Percentiles rank a stretch among this genome's conserved stretches.
phyloP scores from a whole-genome alignment of 2,113 vertebrate genomes.

The Paralichthys olivaceus region DNA sequence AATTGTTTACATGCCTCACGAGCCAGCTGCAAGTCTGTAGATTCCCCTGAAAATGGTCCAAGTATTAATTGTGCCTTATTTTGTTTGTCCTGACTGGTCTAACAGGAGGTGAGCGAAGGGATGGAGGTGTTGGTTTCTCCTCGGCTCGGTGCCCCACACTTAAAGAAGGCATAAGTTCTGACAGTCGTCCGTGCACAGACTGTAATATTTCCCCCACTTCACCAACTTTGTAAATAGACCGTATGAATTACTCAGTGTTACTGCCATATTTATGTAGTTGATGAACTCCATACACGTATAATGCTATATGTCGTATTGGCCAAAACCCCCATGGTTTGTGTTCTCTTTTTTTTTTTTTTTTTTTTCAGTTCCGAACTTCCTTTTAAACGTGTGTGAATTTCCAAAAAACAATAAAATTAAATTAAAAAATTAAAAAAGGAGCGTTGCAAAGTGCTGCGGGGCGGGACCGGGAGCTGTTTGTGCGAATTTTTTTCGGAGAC shows the following conservation, averaged over 20 bases:
- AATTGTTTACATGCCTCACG: constrained; percentile 81
- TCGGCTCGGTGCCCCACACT: constrained; percentile 67
- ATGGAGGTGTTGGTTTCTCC: constrained; percentile 38
- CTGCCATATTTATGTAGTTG: constrained; percentile 92
- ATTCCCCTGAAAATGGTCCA: constrained; percentile 81
- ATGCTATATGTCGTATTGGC: constrained; percentile 88
- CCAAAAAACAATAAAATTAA: constrained; percentile 24
- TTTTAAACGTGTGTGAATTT: constrained; percentile 79
- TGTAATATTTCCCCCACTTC: constrained; percentile 82
- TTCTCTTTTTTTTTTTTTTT: constrained; percentile 39
- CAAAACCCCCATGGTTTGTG: constrained; percentile 85
- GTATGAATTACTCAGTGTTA: constrained; percentile 95
- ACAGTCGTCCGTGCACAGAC: constrained; percentile 75
- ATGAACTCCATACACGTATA: constrained; percentile 85
- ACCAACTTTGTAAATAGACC: constrained; percentile 90
- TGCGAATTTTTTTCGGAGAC: constrained; percentile 71
- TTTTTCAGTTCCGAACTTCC: constrained; percentile 55
- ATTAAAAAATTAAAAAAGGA: constrained; percentile 11
- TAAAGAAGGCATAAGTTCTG: constrained; percentile 77
- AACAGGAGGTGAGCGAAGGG: constrained; percentile 63
- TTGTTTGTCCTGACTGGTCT: constrained; percentile 89
- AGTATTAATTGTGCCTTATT: constrained; percentile 99
- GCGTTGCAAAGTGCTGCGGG: constrained; percentile 67
- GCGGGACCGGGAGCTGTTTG: constrained; percentile 73
- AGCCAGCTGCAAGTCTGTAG: constrained; percentile 83